phyloP scores from a whole-genome alignment of 1,140 invertebrate species.

The Lordiphosa clarofinis region DNA sequence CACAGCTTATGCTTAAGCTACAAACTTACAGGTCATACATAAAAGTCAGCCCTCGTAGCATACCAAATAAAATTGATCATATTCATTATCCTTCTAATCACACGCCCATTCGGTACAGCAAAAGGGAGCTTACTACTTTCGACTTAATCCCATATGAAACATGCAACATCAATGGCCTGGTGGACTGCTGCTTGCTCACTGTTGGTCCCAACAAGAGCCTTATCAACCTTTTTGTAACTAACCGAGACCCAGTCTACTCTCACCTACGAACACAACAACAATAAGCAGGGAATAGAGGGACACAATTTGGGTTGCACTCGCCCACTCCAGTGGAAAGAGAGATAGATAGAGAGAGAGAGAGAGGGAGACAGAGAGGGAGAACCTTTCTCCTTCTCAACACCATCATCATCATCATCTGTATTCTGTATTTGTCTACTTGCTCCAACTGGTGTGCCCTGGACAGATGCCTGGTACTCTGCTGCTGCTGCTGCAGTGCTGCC shows the following conservation, averaged over 20 bases:
- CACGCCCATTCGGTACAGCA: too few species aligned
- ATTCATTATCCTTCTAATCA: too few species aligned
- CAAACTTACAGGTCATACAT: too few species aligned
- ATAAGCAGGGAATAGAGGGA: conserved; percentile 1
- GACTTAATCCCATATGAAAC: background rate
- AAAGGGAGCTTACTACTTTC: too few species aligned
- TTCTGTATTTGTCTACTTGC: conserved; percentile 35
- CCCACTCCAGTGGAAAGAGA: conserved; percentile 10
- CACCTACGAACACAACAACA: conserved; percentile 12
- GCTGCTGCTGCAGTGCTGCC: conserved; percentile 20
- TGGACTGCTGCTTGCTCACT: conserved; percentile 8
- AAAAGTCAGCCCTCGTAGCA: too few species aligned
- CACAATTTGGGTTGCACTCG: conserved; percentile 40
- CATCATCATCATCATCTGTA: conserved; percentile 18
- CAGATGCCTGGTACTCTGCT: conserved; percentile 37
- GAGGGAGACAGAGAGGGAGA: conserved; percentile 2
- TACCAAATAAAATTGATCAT: too few species aligned
- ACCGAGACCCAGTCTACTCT: conserved; percentile 14
- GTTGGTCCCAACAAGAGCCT: conserved; percentile 45
- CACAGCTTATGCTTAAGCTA: too few species aligned
- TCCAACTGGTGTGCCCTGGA: conserved; percentile 22
- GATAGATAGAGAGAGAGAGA: conserved; percentile 3
- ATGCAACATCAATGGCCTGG: conserved; percentile 25
- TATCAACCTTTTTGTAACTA: conserved; percentile 43
- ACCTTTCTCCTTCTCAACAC: background rate